These are phyloP conservation scores for Tragulus kanchil DNA, from an alignment of 2,113 vertebrate species.

Conservation along the genomic window DNA sequence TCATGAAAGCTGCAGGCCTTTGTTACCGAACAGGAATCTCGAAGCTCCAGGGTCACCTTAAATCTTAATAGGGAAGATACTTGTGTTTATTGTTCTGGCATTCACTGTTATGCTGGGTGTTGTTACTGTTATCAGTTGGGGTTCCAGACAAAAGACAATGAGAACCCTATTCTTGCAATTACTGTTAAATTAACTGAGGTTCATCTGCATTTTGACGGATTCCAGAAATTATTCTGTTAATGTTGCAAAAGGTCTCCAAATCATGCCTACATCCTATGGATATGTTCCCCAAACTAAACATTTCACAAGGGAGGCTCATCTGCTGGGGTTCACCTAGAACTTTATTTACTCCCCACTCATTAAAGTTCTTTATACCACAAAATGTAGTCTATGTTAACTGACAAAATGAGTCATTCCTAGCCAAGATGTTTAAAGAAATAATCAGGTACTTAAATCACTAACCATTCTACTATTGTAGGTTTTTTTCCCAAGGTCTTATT, in stretches of 20 bases:
- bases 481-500: background rate
- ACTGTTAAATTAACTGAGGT: background rate
- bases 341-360: background rate
- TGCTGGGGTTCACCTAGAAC: background rate
- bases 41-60: background rate
- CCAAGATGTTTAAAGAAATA: background rate
- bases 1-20: background rate
- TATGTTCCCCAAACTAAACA: background rate
- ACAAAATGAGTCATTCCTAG: background rate
- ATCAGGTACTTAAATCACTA: background rate
- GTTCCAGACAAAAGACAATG: background rate
- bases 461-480: background rate
- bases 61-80: background rate
- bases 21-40: background rate
- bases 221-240: background rate
- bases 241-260: background rate
- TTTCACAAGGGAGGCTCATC: background rate
- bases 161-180: background rate
- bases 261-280: background rate
- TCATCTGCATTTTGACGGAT: background rate
- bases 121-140: background rate
- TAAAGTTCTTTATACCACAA: background rate
- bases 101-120: background rate
- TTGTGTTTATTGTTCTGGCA: background rate
- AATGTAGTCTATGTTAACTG: background rate